Base-by-base conservation (phyloP, 2,888 invertebrate species). In the Cantharis rufa region DNA sequence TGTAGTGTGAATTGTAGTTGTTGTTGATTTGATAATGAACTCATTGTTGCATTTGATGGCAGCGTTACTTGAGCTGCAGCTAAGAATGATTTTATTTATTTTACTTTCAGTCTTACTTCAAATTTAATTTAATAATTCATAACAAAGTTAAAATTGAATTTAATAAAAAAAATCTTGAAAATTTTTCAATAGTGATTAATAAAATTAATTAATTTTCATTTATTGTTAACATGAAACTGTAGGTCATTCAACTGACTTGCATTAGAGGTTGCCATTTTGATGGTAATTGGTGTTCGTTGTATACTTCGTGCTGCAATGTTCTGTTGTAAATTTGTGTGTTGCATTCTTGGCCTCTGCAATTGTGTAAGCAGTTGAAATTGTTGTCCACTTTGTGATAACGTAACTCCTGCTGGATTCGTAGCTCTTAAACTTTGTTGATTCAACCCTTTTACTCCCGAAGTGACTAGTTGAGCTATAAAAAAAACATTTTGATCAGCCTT, bases 401-500 rank as follows among this genome's bases (percentile, higher is more conserved):
- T 85, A 27, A 87, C 83, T n/a, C 86, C 84, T 32, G 86, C 83
- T 18, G 86, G 84, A 24, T 85, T 84, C 15, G 86, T 79, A 7
- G 85, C 83, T 76, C 88, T 83, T 64, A 88, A 80, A 68, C 82
- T 83, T 81, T 88, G 87, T 75, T 86, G 87, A 69, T 83, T 83
- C 69, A 87, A 76, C 15, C 90, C 91, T 87, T 93, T 93, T 86
- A 93, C 92, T 78, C 92, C 91, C 81, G 92, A 90, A 74, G 92
- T 89, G 88, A 93, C 92, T 84, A 93, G 88, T 88, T 93, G 91
- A 82, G 91, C 92, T 92, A 79, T 15, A 81, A 79, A 72, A 48
- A 13, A 48, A 48, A 48, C 48, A 48, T n/a, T 48, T 48, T 48
- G n/a, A n/a, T 5, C 48, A 13, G 3, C 28, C 11, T 11, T 27